Conservation (phyloP, 2,888 invertebrate species). For the Ophion slaviceki region DNA sequence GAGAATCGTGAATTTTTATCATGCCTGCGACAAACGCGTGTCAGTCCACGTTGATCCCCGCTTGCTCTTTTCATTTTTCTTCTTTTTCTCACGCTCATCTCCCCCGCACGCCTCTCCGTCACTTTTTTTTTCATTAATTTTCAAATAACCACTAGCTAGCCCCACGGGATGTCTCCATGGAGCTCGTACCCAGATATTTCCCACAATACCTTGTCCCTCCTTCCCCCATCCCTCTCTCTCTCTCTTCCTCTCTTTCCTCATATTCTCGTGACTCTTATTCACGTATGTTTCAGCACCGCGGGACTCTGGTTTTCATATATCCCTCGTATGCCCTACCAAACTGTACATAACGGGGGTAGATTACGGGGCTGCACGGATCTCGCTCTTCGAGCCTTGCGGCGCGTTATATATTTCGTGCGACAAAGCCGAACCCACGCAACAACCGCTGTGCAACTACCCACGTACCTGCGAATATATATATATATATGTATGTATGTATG, state of each 20-base stretch:
- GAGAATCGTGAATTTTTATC: slow-evolving; percentile 42
- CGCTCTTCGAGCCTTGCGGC: slow-evolving; percentile 29
- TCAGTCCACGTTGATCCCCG: slow-evolving; percentile 18
- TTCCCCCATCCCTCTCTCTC: background rate
- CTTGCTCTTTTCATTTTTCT: slow-evolving; percentile 34
- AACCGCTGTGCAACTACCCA: background rate
- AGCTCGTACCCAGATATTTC: slow-evolving; percentile 35
- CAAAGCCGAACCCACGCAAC: slow-evolving; percentile 30
- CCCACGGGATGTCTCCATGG: slow-evolving; percentile 36
- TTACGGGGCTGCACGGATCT: slow-evolving; percentile 31
- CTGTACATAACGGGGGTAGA: slow-evolving; percentile 45
- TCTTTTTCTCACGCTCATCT: slow-evolving; percentile 9
- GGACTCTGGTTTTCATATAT: slow-evolving; percentile 42
- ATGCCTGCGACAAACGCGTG: slow-evolving; percentile 40
- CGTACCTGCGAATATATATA: too few species aligned
- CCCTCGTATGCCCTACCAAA: slow-evolving; percentile 32
- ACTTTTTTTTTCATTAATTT: slow-evolving; percentile 64
- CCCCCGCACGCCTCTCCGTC: slow-evolving; percentile 7
- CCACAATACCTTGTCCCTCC: slow-evolving; percentile 40
- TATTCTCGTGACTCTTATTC: slow-evolving; percentile 46
- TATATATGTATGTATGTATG: too few species aligned
- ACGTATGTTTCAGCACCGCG: slow-evolving; percentile 52
- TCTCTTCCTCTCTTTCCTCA: slow-evolving; percentile 13
- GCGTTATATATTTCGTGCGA: slow-evolving; percentile 32
- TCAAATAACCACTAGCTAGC: slow-evolving; percentile 65